Conservation (phyloP, 2,797 vertebrate species). For the Australoheros facetus region DNA sequence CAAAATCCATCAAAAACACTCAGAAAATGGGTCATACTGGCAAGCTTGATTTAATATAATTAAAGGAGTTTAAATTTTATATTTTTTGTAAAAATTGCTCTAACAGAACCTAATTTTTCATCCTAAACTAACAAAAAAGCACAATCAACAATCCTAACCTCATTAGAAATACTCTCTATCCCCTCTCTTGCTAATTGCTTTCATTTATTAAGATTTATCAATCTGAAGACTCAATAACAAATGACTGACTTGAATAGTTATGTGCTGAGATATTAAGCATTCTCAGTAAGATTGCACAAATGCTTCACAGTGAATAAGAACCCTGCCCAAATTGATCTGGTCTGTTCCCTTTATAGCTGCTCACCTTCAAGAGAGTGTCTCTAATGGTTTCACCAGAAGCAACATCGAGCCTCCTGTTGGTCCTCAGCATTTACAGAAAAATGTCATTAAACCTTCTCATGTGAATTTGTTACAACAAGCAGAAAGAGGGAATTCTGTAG, state of each 20-base stretch:
- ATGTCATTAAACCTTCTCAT: constrained; percentile 3
- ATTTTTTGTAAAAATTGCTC: neutral
- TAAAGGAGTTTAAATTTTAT: neutral
- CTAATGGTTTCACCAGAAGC: constrained; percentile 39
- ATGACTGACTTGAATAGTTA: neutral
- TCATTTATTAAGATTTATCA: neutral
- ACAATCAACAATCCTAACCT: neutral
- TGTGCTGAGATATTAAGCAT: neutral
- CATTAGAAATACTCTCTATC: neutral
- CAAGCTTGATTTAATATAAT: constrained; percentile 13
- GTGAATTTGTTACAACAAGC: constrained; percentile 1
- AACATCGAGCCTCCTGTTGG: constrained; percentile 21
- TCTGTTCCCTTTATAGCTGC: constrained; percentile 14
- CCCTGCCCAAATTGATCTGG: neutral
- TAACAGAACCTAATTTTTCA: neutral
- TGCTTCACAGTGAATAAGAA: neutral
- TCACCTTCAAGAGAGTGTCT: constrained; percentile 23
- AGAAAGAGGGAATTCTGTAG: neutral
- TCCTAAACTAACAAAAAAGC: neutral
- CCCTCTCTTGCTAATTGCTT: constrained; percentile 19
- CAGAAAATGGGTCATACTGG: constrained; percentile 3
- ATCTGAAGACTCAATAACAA: constrained; percentile 1
- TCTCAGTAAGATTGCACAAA: neutral
- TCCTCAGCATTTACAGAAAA: constrained; percentile 6
- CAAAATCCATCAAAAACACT: neutral